Evolutionary conservation across 2,113 vertebrate species (phyloP).

Genomic region (Calyptommatus sinebrachiatus): DNA sequence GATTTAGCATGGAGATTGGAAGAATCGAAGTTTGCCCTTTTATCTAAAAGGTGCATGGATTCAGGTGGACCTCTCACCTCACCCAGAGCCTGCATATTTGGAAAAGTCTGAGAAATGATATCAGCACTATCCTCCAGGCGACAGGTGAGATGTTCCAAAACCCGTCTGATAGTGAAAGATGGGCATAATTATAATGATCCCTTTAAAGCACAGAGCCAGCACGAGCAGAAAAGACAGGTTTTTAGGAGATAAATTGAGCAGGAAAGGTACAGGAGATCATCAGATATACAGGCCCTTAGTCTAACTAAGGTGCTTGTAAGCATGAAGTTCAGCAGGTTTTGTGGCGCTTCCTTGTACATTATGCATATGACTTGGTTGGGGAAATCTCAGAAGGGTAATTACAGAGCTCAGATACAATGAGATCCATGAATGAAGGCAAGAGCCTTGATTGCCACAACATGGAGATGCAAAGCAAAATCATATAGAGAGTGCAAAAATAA

Average conservation of each 20-base stretch:
- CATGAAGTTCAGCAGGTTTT: not conserved
- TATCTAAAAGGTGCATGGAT: slow-evolving; percentile 30
- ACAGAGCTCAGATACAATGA: not conserved
- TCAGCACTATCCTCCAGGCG: slow-evolving; percentile 43
- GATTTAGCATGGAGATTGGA: slow-evolving; percentile 28
- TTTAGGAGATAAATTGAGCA: slow-evolving; percentile 32
- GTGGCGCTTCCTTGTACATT: not conserved
- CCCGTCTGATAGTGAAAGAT: slow-evolving; percentile 23
- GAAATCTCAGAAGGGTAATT: not conserved
- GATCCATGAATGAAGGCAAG: not conserved
- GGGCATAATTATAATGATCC: slow-evolving; percentile 55
- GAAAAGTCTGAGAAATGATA: slow-evolving; percentile 58
- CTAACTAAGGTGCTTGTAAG: not conserved
- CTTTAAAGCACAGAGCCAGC: slow-evolving; percentile 38
- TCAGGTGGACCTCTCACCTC: slow-evolving; percentile 47
- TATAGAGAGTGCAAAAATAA: no score
- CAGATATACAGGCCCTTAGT: not conserved
- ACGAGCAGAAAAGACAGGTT: slow-evolving; percentile 28
- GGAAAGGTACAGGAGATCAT: slow-evolving; percentile 34
- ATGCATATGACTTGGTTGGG: not conserved
- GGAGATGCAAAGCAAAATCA: no score
- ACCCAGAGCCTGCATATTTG: slow-evolving; percentile 17
- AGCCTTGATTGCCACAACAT: no score
- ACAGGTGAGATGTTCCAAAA: slow-evolving; percentile 60
- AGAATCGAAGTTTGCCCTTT: slow-evolving; percentile 38